Evolutionary conservation across 2,888 invertebrate genomes (phyloP), one percentile per base, ranked within the genome.

Genomic region (Adelphocoris suturalis): DNA sequence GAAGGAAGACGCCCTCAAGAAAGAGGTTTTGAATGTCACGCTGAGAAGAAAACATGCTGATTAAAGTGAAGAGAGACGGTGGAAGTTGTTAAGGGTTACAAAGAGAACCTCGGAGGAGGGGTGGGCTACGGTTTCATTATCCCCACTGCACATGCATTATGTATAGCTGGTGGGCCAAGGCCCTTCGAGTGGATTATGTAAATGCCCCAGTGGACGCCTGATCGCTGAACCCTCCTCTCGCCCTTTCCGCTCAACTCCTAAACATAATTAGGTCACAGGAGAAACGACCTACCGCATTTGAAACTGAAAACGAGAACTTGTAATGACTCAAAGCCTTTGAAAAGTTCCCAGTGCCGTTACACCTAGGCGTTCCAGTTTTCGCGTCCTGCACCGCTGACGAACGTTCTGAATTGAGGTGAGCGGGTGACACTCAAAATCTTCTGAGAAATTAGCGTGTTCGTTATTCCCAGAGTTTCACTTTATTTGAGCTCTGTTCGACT

Each of bases 121-220:
- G n/a, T 9, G n/a, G 23, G 52, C 27, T 28, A 85, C 52, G 88
- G 88, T 88, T 88, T 88, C 88, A 88, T 88, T 88, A 88, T 88
- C 88, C 78, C 88, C 28, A 46, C 88, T 88, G 88, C 88, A 88
- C 88, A 88, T 88, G 88, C 88, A 88, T 88, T 88, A 88, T 88
- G 88, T 88, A 88, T 88, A 88, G 88, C 88, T 88, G 75, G 76
- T 48, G 78, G 88, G 78, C 78, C 48, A 78, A 78, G 76, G 88
- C 88, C 82, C 48, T 88, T 88, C 88, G 88, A 88, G 88, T 88
- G 88, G 88, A 88, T 88, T 88, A 88, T 88, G 88, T 78, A 76
- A 88, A 88, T 88, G 46, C 19, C 19, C 28, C 86, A 68, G 75
- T 88, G 88, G 88, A 76, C 55, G 88, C 48, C 88, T 78, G 88